Base-by-base conservation (phyloP, 2,888 invertebrate genomes). In the Diplolepis rosae region DNA sequence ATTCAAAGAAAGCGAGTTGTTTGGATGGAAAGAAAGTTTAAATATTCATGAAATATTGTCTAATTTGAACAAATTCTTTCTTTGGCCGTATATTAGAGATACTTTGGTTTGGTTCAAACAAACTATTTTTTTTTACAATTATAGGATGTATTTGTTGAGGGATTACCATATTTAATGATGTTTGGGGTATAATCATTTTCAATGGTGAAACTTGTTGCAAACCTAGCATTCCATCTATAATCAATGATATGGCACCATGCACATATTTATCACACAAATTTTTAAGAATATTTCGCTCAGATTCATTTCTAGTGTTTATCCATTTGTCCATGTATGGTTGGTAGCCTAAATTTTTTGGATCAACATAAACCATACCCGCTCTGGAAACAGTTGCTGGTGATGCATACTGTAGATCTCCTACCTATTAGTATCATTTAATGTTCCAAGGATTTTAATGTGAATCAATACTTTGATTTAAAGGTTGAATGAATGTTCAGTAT, bases 341-440 rank as follows among this genome's bases (percentile, higher is more conserved):
- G 83, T 93, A 96, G 0, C 96, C 95, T 74, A 98, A 90, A 89
- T 96, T 96, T 89, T 96, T 96, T 0, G 97, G 96, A 84, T 97
- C 97, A 0, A 98, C 96, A 83, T 94, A 98, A 9, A 98, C 96
- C 96, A 98, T 97, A 35, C 97, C 97, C 7, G 96, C 96, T 68
- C 97, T 91, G 0, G 97, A 97, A 2, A 98, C 96, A 0, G 96
- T 97, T 0, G 97, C 97, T 0, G 98, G 98, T 0, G 97, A 97
- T 0, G 97, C 97, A 82, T 94, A 96, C 87, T 94, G 94, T 74
- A 98, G 90, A 89, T 97, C 95, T 1, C 95, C 96, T 28, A 97
- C 95, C 93, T 93, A 77, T 24, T 39, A 6, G 18, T 24, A 24
- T 28, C 3, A 30, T 39, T 4, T 13, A 7, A 52, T 28, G 9